Conservation (phyloP, 37 sponge, comb jelly and placozoan genomes). For the Eunapius fragilis region DNA sequence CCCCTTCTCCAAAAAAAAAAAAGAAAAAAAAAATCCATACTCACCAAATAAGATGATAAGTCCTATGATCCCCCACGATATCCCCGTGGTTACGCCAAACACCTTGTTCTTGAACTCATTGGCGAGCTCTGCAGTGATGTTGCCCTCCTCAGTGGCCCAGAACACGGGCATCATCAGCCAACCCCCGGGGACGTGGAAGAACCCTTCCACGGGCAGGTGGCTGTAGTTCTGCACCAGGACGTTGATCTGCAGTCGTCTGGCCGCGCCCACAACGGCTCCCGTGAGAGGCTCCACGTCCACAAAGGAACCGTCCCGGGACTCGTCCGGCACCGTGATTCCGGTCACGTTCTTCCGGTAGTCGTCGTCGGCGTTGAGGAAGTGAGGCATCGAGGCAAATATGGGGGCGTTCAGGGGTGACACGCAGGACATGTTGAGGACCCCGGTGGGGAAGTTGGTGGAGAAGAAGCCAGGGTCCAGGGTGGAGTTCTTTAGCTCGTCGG, state of each 20-base stretch:
- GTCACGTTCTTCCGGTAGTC: conserved; percentile 49
- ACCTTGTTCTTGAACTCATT: conserved; percentile 57
- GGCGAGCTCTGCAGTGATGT: conserved; percentile 35
- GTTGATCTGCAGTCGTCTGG: conserved; percentile 84
- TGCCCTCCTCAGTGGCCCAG: conserved; percentile 56
- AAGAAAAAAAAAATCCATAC: background rate
- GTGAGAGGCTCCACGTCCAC: conserved; percentile 84
- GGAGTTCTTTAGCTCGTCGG: conserved; percentile 66
- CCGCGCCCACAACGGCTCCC: conserved; percentile 65
- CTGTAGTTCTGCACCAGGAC: conserved; percentile 18
- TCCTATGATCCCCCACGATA: conserved; percentile 7
- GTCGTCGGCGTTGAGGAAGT: conserved; percentile 88
- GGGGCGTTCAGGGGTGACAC: conserved; percentile 74
- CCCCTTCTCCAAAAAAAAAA: conserved; percentile 3
- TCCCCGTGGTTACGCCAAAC: conserved; percentile 24
- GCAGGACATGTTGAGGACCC: conserved; percentile 84
- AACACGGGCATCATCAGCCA: conserved; percentile 64
- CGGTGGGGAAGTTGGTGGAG: conserved; percentile 52
- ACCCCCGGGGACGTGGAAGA: background rate
- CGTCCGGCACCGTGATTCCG: conserved; percentile 56
- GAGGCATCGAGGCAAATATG: conserved; percentile 87
- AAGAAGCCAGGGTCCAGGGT: conserved; percentile 70
- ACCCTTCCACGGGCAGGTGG: background rate
- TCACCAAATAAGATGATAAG: conserved; percentile 10
- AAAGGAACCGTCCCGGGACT: conserved; percentile 60